Base-by-base conservation (phyloP, 2,113 vertebrate species). In the Xenopus laevis region DNA sequence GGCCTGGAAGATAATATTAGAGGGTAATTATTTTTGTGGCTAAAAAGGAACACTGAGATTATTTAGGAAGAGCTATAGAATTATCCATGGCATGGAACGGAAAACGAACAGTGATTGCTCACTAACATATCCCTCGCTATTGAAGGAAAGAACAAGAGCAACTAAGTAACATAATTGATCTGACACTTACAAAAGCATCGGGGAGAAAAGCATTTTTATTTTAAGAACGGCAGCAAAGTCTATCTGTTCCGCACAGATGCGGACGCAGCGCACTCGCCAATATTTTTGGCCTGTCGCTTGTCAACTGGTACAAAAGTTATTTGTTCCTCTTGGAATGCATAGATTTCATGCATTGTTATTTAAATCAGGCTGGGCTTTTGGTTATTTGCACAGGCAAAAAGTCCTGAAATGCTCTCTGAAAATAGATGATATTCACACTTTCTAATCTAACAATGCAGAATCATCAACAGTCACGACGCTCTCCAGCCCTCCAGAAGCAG, bases 111-210 rank as follows among this genome's bases (percentile, higher is more conserved):
- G 30, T 77, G 74, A 77, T 77, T 77, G 70, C 47, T 63, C 21
- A 16, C 74, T 45, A 21, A 47, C 47, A 20, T 77, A 77, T 77
- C 70, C 64, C 27, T 69, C 30, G 30, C 66, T 64, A 77, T 77
- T 70, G 74, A 77, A 58, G 70, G 70, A 57, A n/a, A 64, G 74
- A 75, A 77, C 74, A 77, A 77, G 74, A 77, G 67, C 9, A 18
- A 16, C 58, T 77, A 77, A 77, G 59, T 77, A 69, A 58, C 27
- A 77, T 77, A 77, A 77, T 77, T 77, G 59, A 64, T 70, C 61
- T 23, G 60, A 45, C 66, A 70, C 60, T 76, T 70, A 55, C 46
- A 57, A 77, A 77, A 60, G 74, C 66, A 70, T 61, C 53, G 13
- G 47, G 11, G 33, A 40, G 46, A 68, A 62, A 58, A 53, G 13